These are phyloP conservation scores for Rhinoraja longicauda DNA, from an alignment of 2,797 vertebrate species.

Conservation along the genomic window DNA sequence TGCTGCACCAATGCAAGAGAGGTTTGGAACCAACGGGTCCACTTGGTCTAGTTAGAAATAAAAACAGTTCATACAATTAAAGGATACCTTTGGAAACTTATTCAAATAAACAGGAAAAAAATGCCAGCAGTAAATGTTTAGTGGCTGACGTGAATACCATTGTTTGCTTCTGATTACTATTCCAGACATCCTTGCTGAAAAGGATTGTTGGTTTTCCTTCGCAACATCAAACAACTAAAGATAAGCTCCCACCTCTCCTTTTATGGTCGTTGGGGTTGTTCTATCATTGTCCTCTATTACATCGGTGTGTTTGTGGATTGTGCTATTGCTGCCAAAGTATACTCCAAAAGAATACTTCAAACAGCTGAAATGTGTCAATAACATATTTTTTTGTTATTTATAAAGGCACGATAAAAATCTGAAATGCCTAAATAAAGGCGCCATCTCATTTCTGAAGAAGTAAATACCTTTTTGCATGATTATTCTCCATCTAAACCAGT, in stretches of 20 bases:
- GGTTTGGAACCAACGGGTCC: too few species aligned
- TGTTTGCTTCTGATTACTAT: conserved; percentile 11
- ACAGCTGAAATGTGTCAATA: background rate
- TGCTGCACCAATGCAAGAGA: too few species aligned
- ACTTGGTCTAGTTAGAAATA: too few species aligned
- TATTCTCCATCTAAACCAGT: background rate
- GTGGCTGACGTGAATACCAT: background rate
- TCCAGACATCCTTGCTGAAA: conserved; percentile 21
- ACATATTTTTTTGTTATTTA: background rate
- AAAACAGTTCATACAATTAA: background rate
- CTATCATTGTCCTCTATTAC: background rate
- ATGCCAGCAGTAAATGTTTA: background rate
- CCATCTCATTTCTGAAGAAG: background rate
- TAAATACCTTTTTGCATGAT: background rate
- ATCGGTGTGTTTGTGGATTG: background rate
- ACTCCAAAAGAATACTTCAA: background rate
- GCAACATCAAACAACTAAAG: conserved; percentile 19
- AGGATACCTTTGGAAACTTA: background rate
- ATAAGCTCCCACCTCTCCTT: conserved; percentile 11
- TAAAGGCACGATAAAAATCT: background rate
- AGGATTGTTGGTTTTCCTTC: conserved; percentile 27
- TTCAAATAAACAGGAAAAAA: background rate
- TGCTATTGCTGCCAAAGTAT: background rate
- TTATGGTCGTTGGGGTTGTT: background rate
- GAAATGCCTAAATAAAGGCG: background rate